These are phyloP conservation scores for Phoebastria nigripes DNA, from an alignment of 2,797 vertebrate species.

Conservation along the genomic window DNA sequence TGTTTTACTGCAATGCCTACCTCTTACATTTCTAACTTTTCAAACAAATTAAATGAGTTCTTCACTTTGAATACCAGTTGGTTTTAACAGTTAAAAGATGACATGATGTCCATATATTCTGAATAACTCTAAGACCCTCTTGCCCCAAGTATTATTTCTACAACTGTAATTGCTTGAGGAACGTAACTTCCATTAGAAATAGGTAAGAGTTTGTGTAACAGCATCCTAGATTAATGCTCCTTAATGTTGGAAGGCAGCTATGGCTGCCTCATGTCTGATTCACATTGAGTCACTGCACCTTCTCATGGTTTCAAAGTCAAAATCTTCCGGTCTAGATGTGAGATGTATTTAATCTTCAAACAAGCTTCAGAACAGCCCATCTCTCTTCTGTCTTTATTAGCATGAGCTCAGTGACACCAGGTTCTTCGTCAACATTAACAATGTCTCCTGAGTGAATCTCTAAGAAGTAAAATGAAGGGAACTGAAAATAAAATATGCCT, in stretches of 20 bases:
- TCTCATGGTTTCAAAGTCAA: background rate
- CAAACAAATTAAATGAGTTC: background rate
- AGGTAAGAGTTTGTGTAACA: background rate
- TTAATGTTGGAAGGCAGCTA: background rate
- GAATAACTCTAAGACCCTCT: background rate
- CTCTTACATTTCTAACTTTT: background rate
- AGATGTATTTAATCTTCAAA: conserved; percentile 28
- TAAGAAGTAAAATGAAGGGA: background rate
- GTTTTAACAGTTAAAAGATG: background rate
- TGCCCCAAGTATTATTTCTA: background rate
- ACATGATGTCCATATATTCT: background rate
- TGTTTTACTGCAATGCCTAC: background rate
- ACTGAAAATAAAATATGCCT: background rate
- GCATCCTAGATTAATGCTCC: background rate
- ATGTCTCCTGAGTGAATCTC: background rate
- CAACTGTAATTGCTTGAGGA: background rate
- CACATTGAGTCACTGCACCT: background rate
- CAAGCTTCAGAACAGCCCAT: background rate
- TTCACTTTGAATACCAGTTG: background rate
- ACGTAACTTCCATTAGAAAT: background rate
- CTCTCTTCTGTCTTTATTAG: background rate
- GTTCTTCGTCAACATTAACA: background rate
- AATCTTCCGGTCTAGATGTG: background rate
- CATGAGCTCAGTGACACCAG: background rate
- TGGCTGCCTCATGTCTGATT: background rate